Percentiles rank a stretch among this genome's conserved stretches.
Conservation (phyloP, 2,888 invertebrate genomes). For the Pyrocoelia pectoralis region DNA sequence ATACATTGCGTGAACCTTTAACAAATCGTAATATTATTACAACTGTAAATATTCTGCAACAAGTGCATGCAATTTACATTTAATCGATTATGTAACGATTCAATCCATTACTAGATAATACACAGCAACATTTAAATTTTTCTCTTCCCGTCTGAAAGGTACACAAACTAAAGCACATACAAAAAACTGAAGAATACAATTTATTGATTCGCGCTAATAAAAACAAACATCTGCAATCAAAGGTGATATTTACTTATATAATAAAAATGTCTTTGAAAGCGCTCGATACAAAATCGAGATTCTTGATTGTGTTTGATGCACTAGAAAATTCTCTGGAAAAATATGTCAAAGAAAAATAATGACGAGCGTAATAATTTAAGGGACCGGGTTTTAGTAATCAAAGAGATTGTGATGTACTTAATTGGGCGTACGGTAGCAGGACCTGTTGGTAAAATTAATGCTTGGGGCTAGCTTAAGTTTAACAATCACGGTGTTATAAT, state of each 20-base stretch:
- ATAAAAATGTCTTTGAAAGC: constrained; percentile 25
- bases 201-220: constrained; percentile 37
- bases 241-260: constrained; percentile 28
- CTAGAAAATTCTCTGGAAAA: constrained; percentile 15
- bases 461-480: constrained; percentile 28
- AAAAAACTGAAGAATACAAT: constrained; percentile 23
- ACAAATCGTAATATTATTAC: neutral
- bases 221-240: constrained; percentile 32
- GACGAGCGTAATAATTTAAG: constrained; percentile 2
- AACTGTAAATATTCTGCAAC: neutral
- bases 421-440: constrained; percentile 27
- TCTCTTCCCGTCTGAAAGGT: neutral
- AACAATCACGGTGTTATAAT: constrained; percentile 30
- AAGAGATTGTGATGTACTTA: constrained; percentile 17
- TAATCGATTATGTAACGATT: neutral
- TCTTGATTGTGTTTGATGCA: constrained; percentile 24
- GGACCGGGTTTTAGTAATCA: constrained; percentile 8
- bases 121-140: neutral
- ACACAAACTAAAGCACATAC: constrained; percentile 7
- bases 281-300: constrained; percentile 24
- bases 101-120: neutral
- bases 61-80: constrained; percentile 1
- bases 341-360: constrained; percentile 10
- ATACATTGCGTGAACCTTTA: neutral
- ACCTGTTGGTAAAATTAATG: constrained; percentile 29